A percentile compares a stretch with the other conserved stretches of the same genome.
phyloP scores from a whole-genome alignment of 2,888 invertebrate genomes.

The Conistra vaccinii region DNA sequence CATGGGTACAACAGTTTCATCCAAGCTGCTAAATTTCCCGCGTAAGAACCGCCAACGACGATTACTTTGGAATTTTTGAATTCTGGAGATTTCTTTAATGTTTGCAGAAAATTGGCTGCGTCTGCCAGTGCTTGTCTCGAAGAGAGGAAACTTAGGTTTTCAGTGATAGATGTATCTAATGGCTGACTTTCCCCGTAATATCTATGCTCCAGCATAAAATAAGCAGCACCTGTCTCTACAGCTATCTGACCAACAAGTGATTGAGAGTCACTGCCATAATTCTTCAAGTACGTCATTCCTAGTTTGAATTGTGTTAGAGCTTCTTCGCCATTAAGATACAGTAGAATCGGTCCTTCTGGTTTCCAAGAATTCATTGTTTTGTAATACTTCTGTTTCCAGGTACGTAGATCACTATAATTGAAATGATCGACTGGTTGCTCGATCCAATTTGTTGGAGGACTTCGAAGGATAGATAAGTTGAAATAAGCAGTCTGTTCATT shows the following conservation, averaged over 20 bases:
- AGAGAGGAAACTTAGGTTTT: constrained; percentile 12
- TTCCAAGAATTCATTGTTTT: constrained; percentile 76
- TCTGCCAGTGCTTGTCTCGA: constrained; percentile 28
- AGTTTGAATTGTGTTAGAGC: constrained; percentile 2
- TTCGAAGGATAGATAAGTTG: constrained; percentile 36
- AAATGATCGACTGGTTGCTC: constrained; percentile 81
- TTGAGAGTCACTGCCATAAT: not conserved
- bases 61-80: constrained; percentile 80
- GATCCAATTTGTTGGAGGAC: constrained; percentile 73
- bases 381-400: constrained; percentile 82
- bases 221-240: constrained; percentile 11
- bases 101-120: constrained; percentile 6
- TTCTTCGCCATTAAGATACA: constrained; percentile 79
- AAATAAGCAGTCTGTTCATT: not conserved
- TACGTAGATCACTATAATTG: constrained; percentile 70
- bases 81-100: constrained; percentile 68
- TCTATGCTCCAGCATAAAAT: constrained; percentile 72
- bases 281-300: constrained; percentile 61
- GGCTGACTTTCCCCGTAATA: constrained; percentile 24
- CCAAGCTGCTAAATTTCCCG: constrained; percentile 85
- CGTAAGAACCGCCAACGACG: constrained; percentile 82
- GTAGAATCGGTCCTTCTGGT: constrained; percentile 77
- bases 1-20: constrained; percentile 80
- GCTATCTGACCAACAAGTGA: not conserved
- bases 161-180: not conserved